Conservation (phyloP, 2,888 invertebrate genomes). For the Ypsolopha scabrella region DNA sequence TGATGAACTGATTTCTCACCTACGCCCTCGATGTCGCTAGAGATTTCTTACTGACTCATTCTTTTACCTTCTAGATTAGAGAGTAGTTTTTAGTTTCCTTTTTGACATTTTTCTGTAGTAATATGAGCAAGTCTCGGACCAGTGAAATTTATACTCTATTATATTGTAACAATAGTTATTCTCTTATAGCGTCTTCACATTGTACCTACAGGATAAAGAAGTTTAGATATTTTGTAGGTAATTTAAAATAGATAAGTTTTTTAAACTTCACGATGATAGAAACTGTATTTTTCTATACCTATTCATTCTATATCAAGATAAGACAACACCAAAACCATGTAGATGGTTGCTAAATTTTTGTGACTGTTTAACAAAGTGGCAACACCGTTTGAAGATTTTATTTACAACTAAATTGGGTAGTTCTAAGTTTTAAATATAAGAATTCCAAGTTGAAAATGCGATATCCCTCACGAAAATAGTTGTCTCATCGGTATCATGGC, state of each 20-base stretch:
- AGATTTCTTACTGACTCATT: conserved; percentile 33
- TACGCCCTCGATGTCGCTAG: neutral
- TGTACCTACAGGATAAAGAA: neutral
- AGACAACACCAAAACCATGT: neutral
- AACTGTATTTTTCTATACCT: neutral
- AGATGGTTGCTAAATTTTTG: neutral
- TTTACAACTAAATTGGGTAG: neutral
- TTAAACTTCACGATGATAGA: no score
- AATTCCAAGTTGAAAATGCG: no score
- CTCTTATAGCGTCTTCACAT: neutral
- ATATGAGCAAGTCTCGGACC: conserved; percentile 1
- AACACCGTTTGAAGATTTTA: no score
- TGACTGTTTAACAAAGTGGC: neutral
- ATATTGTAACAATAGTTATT: neutral
- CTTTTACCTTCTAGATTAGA: conserved; percentile 20
- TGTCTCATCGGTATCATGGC: neutral
- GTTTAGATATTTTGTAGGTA: neutral
- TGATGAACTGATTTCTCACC: neutral
- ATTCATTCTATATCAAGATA: neutral
- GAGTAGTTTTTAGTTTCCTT: conserved; percentile 30
- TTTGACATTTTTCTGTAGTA: conserved; percentile 45
- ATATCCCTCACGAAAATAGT: no score
- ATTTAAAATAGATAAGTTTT: no score
- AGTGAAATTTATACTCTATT: neutral
- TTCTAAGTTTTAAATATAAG: neutral